phyloP scores from a whole-genome alignment of 2,113 vertebrate genomes.

The Myxocyprinus asiaticus region DNA sequence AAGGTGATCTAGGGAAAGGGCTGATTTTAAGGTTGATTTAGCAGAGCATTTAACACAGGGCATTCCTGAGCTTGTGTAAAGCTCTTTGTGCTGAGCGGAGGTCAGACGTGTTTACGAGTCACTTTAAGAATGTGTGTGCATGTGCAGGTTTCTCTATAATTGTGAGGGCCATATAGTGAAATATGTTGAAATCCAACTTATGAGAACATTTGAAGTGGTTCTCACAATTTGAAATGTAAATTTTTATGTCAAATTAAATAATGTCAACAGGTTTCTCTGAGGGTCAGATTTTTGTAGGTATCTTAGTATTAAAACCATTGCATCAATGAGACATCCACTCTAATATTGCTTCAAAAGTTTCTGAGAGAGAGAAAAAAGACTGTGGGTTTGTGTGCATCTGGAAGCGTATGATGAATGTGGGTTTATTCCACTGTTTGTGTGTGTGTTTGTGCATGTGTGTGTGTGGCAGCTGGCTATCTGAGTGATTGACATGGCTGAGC shows the following conservation, averaged over 20 bases:
- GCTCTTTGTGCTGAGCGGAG: slow-evolving; percentile 7
- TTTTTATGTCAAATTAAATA: no score
- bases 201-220: no score
- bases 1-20: slow-evolving; percentile 42
- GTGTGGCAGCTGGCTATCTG: slow-evolving; percentile 66
- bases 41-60: slow-evolving; percentile 8
- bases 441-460: neutral
- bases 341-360: no score
- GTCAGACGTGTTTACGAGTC: neutral
- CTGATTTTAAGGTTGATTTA: slow-evolving; percentile 43
- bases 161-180: no score
- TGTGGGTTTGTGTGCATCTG: neutral
- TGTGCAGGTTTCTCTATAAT: no score
- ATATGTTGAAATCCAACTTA: no score
- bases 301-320: no score
- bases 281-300: no score
- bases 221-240: no score
- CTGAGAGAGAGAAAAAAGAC: neutral
- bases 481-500: slow-evolving; percentile 66
- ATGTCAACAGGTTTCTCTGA: no score
- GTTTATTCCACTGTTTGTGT: slow-evolving; percentile 22
- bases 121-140: neutral
- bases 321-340: no score
- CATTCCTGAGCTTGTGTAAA: slow-evolving; percentile 40
- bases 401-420: neutral